Evolutionary conservation across 2,888 invertebrate genomes (phyloP), one percentile per base, ranked within the genome.

Genomic region (Athalia cordata): DNA sequence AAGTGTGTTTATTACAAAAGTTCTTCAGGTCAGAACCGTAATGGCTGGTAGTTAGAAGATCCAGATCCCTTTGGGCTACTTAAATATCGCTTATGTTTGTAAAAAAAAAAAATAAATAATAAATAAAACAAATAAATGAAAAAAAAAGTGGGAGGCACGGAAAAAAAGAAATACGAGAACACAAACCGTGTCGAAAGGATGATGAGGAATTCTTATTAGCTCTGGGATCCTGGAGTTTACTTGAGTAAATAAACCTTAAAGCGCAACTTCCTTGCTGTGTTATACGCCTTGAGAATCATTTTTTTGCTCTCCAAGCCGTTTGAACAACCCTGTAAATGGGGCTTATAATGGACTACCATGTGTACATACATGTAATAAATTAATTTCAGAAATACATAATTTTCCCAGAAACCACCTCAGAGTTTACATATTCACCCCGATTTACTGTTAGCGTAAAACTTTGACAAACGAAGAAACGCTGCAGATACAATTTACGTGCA

Each of bases 1-100:
- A 72, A 72, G 11, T 72, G 13, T 57, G 57, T 72, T 72, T 72
- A 72, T 72, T 72, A 59, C 72, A 8, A 72, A 72, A 72, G 72
- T 72, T 72, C 72, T 47, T 11, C 47, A 59, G 72, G 72, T 72
- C 57, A 72, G 57, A 72, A 59, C 57, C 52, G 59, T 72, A 72
- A 72, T 72, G 72, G 45, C 43, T 4, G 57, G 72, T 72, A 59
- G 59, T 72, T 47, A 59, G 72, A 59, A 45, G 72, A 59, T 59
- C 72, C 72, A 72, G 72, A 72, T 72, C 72, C 57, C 59, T 47
- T 13, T 47, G 15, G 72, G 72, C 57, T 59, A 72, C 72, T 72
- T 59, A 72, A 72, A 72, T 72, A 72, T 57, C 72, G 72, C 47
- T 72, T 72, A 59, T 47, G 43, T 68, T 49, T 49, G 45, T 3